These are phyloP conservation scores for Marcusenius ussheri DNA, from an alignment of 2,113 vertebrate species.

Conservation along the genomic window DNA sequence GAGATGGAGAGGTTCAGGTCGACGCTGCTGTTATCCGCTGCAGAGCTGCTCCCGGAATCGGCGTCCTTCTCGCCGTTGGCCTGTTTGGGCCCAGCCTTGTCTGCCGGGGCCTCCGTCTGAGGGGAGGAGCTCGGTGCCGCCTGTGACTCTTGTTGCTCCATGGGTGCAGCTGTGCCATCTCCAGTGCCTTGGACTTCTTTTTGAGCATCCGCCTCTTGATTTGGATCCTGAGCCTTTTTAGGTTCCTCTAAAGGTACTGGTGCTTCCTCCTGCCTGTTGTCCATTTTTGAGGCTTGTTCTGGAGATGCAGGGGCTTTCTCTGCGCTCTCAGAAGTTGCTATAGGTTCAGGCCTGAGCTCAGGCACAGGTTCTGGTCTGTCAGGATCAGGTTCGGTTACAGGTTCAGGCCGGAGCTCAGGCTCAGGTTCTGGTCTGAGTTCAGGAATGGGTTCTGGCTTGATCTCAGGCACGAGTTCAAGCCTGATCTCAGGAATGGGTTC, in stretches of 20 bases:
- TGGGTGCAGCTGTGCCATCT: background rate
- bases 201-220: background rate
- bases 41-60: conserved; percentile 86
- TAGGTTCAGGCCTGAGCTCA: background rate
- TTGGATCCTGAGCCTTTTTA: background rate
- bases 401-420: background rate
- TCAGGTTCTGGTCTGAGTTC: conserved; percentile 15
- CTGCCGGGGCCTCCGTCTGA: conserved; percentile 46
- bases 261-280: conserved; percentile 13
- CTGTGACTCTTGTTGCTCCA: background rate
- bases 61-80: conserved; percentile 67
- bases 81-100: conserved; percentile 40
- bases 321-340: background rate
- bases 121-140: conserved; percentile 32
- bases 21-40: conserved; percentile 84
- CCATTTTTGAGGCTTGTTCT: conserved; percentile 27
- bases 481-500: conserved; percentile 23
- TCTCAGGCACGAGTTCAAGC: conserved; percentile 19
- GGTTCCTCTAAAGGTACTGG: conserved; percentile 23
- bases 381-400: background rate
- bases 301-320: conserved; percentile 14
- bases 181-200: background rate
- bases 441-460: conserved; percentile 21
- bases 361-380: background rate
- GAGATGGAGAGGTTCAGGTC: conserved; percentile 97